Percentiles rank a stretch among this genome's conserved stretches.
These are phyloP conservation scores for Paramuricea clavata DNA, from an alignment of 92 coral and sea anemone genomes.

Conservation along the genomic window DNA sequence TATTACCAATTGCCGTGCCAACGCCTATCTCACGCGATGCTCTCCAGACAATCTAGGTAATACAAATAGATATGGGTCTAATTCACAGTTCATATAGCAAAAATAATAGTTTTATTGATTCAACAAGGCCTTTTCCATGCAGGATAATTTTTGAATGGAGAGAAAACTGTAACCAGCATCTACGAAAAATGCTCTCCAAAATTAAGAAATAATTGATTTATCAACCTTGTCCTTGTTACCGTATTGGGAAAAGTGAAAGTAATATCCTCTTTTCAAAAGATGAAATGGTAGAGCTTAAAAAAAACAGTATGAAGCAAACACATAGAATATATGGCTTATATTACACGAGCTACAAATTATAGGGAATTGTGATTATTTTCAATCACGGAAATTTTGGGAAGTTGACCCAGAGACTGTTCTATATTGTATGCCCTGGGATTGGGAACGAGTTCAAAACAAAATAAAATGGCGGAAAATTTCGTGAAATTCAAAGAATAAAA, in stretches of 20 bases:
- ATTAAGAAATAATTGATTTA: too few species aligned
- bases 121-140: not conserved
- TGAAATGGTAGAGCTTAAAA: too few species aligned
- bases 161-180: not conserved
- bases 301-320: too few species aligned
- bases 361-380: too few species aligned
- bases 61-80: not conserved
- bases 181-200: too few species aligned
- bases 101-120: not conserved
- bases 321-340: too few species aligned
- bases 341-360: too few species aligned
- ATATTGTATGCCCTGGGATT: not conserved
- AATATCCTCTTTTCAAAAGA: too few species aligned
- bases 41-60: slow-evolving; percentile 90
- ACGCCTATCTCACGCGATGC: slow-evolving; percentile 83
- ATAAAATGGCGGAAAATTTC: not conserved
- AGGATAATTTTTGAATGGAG: not conserved
- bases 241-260: too few species aligned
- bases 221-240: too few species aligned
- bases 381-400: too few species aligned
- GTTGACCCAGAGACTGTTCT: not conserved
- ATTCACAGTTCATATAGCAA: not conserved
- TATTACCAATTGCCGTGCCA: slow-evolving; percentile 83
- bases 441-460: not conserved
- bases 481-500: not conserved